These are phyloP conservation scores for Anabacerthia variegaticeps DNA, from an alignment of 2,797 vertebrate genomes.

Conservation along the genomic window DNA sequence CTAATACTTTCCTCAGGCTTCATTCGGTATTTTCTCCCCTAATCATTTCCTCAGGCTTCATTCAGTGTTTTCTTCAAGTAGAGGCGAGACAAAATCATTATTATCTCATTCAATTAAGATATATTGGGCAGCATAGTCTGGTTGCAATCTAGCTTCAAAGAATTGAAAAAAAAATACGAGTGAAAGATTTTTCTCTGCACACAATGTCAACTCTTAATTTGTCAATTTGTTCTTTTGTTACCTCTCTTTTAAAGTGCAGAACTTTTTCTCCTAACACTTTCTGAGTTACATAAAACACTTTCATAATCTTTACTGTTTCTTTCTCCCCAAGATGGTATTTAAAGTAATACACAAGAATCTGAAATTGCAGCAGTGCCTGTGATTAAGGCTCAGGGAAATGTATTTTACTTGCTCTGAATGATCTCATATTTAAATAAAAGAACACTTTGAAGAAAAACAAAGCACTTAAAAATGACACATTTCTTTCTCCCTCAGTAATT, in stretches of 20 bases:
- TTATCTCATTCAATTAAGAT: neutral
- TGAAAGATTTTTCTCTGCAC: neutral
- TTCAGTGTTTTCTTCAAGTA: neutral
- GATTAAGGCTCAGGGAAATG: conserved; percentile 42
- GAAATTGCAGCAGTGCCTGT: conserved; percentile 24
- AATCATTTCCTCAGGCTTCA: neutral
- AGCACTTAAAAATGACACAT: conserved; percentile 52
- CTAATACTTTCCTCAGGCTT: neutral
- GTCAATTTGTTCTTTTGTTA: neutral
- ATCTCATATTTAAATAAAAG: conserved; percentile 59
- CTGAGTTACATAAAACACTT: neutral
- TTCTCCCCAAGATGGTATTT: conserved; percentile 10
- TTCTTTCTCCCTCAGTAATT: conserved; percentile 38
- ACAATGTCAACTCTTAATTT: neutral
- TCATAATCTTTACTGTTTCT: conserved; percentile 22
- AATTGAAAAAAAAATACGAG: neutral
- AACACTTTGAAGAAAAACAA: conserved; percentile 34
- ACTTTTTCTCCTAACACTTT: conserved; percentile 1
- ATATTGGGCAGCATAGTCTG: neutral
- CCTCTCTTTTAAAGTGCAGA: neutral
- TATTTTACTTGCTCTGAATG: conserved; percentile 14
- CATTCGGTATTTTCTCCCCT: neutral
- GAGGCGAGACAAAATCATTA: neutral
- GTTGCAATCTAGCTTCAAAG: neutral
- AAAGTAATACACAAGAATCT: conserved; percentile 26